Conservation (phyloP, 2,888 invertebrate species). For the Hypercompe scribonia region DNA sequence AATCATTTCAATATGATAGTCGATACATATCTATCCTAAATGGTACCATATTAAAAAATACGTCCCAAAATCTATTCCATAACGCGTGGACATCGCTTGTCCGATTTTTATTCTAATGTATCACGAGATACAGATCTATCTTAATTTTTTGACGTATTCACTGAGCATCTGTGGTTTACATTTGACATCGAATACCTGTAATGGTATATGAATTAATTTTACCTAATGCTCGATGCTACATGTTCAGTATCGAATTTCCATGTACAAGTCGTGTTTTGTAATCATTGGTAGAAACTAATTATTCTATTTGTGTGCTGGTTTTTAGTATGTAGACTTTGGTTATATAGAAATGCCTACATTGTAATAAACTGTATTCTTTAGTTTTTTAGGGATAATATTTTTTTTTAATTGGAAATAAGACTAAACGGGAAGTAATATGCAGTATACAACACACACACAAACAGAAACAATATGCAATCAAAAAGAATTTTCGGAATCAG, state of each 20-base stretch:
- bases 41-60: neutral
- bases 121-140: constrained; percentile 58
- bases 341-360: neutral
- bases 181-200: constrained; percentile 47
- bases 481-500: too few species aligned
- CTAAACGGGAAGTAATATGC: too few species aligned
- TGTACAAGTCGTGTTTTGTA: constrained; percentile 36
- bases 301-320: constrained; percentile 1
- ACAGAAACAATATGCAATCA: too few species aligned
- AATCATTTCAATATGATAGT: neutral
- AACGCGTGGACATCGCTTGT: constrained; percentile 17
- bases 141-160: constrained; percentile 58
- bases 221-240: constrained; percentile 39
- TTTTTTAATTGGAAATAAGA: too few species aligned
- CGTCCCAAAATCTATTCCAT: constrained; percentile 4
- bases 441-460: too few species aligned
- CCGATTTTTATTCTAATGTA: constrained; percentile 49
- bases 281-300: constrained; percentile 26
- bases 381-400: neutral
- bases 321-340: neutral
- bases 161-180: constrained; percentile 48
- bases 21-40: neutral
- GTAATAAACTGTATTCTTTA: neutral
- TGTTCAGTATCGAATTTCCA: constrained; percentile 36
- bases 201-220: constrained; percentile 47